Conservation (phyloP, 2,113 vertebrate species). For the Poeciliopsis turrubarensis region DNA sequence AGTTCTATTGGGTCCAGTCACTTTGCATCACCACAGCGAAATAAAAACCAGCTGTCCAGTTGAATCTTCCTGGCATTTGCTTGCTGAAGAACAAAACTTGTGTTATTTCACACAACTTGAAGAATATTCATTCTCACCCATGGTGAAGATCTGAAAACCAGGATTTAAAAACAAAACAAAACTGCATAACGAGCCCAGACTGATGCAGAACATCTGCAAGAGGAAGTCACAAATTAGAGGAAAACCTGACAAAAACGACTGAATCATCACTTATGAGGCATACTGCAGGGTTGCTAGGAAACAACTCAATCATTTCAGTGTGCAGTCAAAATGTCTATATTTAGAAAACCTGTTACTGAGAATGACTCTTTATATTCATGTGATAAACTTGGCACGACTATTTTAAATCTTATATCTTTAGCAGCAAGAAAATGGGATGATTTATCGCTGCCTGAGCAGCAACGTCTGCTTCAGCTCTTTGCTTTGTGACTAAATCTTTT, state of each 20-base stretch:
- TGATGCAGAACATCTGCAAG: constrained; percentile 79
- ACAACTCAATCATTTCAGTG: neutral
- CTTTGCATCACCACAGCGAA: neutral
- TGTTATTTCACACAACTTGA: too few relatives aligned
- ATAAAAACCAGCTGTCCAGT: neutral
- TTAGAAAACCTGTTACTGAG: neutral
- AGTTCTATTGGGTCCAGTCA: neutral
- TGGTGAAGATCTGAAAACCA: too few relatives aligned
- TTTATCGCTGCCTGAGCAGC: neutral
- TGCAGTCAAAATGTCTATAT: neutral
- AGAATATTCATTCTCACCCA: too few relatives aligned
- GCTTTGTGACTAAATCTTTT: neutral
- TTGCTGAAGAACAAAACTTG: constrained; percentile 59
- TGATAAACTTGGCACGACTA: neutral
- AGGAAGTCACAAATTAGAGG: constrained; percentile 7
- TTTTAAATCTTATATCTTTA: neutral
- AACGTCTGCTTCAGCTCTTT: neutral
- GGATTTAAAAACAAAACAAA: constrained; percentile 53
- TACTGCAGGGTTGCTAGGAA: constrained; percentile 5
- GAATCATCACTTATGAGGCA: constrained; percentile 19
- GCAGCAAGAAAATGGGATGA: neutral
- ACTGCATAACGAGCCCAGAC: constrained; percentile 58
- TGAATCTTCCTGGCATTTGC: neutral
- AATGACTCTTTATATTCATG: neutral
- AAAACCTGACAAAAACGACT: neutral